phyloP scores from a whole-genome alignment of 2,888 invertebrate genomes.

The Aricia artaxerxes region DNA sequence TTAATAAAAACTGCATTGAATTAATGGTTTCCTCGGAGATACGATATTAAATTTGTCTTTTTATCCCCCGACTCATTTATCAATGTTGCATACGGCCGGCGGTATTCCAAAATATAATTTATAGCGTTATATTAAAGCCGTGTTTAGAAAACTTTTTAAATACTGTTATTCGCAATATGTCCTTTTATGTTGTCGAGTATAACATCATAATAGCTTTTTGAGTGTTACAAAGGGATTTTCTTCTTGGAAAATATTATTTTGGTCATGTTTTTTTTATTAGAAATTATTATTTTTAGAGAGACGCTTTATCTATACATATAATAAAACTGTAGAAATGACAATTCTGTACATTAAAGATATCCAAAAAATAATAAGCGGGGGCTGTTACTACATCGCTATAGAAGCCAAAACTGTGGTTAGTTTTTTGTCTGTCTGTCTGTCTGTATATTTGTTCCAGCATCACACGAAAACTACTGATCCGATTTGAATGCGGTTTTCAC shows the following conservation, averaged over 20 bases:
- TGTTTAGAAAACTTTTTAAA: conserved; percentile 6
- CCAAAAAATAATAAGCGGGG: too few relatives aligned
- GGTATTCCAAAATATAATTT: conserved; percentile 31
- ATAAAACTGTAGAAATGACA: too few relatives aligned
- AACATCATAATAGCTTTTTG: neutral
- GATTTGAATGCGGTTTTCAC: too few relatives aligned
- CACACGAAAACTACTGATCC: too few relatives aligned
- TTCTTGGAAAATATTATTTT: neutral
- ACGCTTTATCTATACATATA: too few relatives aligned
- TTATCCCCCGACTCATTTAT: conserved; percentile 54
- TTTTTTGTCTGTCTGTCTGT: too few relatives aligned
- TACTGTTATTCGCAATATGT: neutral
- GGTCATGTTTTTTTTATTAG: neutral
- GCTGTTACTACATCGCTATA: too few relatives aligned
- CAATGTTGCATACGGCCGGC: conserved; percentile 40
- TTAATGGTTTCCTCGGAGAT: conserved; percentile 44
- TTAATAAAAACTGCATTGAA: conserved; percentile 51
- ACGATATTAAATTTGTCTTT: conserved; percentile 65
- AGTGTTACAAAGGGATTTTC: neutral
- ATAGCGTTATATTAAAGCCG: conserved; percentile 24
- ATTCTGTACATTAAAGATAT: too few relatives aligned
- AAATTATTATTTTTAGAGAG: neutral
- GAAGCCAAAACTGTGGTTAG: too few relatives aligned
- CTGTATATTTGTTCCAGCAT: too few relatives aligned
- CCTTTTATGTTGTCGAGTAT: neutral